A percentile compares a stretch with the other conserved stretches of the same genome.
Evolutionary conservation across 1,140 invertebrate species (phyloP).

Genomic region (Anastatus disparis): DNA sequence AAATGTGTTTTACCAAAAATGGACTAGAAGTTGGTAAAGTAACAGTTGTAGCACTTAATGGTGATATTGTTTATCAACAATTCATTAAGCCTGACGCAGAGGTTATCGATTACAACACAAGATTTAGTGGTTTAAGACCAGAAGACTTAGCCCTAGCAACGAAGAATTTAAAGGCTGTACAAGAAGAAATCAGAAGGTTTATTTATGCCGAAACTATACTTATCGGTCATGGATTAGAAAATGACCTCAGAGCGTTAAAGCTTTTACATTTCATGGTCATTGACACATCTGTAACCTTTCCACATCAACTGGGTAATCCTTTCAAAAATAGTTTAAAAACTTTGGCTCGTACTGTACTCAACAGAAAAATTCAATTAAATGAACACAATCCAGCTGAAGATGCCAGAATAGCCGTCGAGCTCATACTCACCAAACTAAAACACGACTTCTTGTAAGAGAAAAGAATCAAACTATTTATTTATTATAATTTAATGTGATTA

Average conservation of each 20-base stretch:
- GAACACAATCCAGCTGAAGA: constrained; percentile 90
- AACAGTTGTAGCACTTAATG: constrained; percentile 79
- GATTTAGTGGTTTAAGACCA: constrained; percentile 85
- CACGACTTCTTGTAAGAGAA: constrained; percentile 63
- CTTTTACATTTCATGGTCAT: constrained; percentile 86
- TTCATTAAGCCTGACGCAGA: constrained; percentile 79
- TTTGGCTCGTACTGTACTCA: constrained; percentile 76
- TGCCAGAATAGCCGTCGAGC: constrained; percentile 82
- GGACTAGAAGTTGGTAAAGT: constrained; percentile 88
- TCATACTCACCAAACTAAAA: constrained; percentile 78
- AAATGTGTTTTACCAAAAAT: constrained; percentile 89
- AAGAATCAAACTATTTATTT: not conserved
- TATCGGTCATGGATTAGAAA: constrained; percentile 94
- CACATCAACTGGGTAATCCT: constrained; percentile 82
- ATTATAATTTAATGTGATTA: too few species aligned
- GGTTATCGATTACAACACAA: constrained; percentile 88
- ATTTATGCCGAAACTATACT: constrained; percentile 87
- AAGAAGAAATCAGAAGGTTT: constrained; percentile 82
- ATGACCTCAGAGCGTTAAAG: constrained; percentile 87
- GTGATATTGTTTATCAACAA: constrained; percentile 80
- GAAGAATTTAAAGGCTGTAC: constrained; percentile 82
- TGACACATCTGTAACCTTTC: constrained; percentile 88
- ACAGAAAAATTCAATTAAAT: constrained; percentile 80
- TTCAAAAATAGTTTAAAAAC: constrained; percentile 82
- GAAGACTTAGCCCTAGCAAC: constrained; percentile 71